Conservation (phyloP, 2,888 invertebrate species). For the Imbricaverruca yamaguchii region DNA sequence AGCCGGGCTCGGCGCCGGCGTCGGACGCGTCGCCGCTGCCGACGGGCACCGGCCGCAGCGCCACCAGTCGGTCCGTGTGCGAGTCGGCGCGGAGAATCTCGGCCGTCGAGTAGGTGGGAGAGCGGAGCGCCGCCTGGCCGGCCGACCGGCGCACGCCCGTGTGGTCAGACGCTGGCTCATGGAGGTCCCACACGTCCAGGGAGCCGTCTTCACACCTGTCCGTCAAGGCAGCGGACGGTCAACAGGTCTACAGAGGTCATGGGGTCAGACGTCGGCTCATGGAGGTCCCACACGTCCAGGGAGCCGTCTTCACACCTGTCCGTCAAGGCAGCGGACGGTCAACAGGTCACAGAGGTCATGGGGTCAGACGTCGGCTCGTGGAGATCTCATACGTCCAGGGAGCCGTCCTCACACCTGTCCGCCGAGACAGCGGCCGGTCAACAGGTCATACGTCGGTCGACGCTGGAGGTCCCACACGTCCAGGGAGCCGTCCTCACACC, state of each 20-base stretch:
- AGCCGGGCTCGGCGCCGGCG: constrained; percentile 5
- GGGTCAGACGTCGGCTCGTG: constrained; percentile 26
- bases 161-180: constrained; percentile 25
- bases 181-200: constrained; percentile 32
- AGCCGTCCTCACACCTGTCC: constrained; percentile 26
- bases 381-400: constrained; percentile 32
- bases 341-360: neutral
- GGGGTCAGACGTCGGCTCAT: constrained; percentile 25
- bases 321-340: neutral
- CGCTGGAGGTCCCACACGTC: constrained; percentile 31
- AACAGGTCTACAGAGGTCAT: neutral
- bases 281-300: constrained; percentile 32
- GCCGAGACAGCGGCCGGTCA: neutral
- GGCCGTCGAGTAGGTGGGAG: constrained; percentile 32
- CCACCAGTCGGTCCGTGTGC: constrained; percentile 20
- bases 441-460: neutral
- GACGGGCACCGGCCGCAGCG: constrained; percentile 24
- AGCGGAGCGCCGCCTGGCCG: constrained; percentile 26
- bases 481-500: constrained; percentile 28
- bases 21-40: constrained; percentile 17
- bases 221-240: neutral
- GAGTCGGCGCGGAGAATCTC: constrained; percentile 6
- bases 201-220: constrained; percentile 27
- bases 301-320: constrained; percentile 27
- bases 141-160: constrained; percentile 18